Conservation (phyloP, 2,797 vertebrate genomes). For the Adrianichthys oophorus region DNA sequence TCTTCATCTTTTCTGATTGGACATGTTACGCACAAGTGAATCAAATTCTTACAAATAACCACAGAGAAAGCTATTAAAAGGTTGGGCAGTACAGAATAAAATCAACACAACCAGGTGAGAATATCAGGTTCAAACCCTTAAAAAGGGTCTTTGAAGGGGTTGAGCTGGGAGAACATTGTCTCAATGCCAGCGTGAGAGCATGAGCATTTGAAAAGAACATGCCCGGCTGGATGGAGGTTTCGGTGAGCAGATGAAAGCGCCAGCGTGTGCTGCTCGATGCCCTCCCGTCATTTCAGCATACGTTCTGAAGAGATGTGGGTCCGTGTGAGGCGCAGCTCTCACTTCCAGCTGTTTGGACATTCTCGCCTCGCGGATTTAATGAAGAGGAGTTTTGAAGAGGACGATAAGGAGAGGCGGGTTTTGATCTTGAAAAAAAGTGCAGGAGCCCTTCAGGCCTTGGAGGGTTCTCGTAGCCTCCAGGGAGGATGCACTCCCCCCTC, state of each 20-base stretch:
- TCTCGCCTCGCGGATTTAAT: constrained; percentile 39
- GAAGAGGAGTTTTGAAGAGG: constrained; percentile 42
- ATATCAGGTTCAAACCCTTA: no score
- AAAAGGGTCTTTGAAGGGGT: no score
- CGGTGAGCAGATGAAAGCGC: constrained; percentile 39
- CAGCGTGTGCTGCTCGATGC: background rate
- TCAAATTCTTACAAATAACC: no score
- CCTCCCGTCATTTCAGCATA: constrained; percentile 15
- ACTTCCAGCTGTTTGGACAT: constrained; percentile 48
- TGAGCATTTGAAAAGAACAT: constrained; percentile 37
- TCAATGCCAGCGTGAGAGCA: constrained; percentile 15
- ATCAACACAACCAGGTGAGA: no score
- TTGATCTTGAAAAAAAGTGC: constrained; percentile 65
- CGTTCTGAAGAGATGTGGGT: constrained; percentile 37
- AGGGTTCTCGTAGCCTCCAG: constrained; percentile 62
- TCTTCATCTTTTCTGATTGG: no score
- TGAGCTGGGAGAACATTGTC: no score
- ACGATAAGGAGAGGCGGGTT: constrained; percentile 42
- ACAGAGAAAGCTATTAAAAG: no score
- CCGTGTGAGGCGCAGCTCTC: constrained; percentile 30
- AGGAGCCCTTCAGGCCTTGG: constrained; percentile 50
- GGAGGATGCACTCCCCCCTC: constrained; percentile 40
- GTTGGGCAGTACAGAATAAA: no score
- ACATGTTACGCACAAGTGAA: no score
- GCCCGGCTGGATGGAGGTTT: constrained; percentile 25